A percentile compares a stretch with the other conserved stretches of the same genome.
Evolutionary conservation across 2,113 vertebrate species (phyloP).

Genomic region (Tangachromis dhanisi): DNA sequence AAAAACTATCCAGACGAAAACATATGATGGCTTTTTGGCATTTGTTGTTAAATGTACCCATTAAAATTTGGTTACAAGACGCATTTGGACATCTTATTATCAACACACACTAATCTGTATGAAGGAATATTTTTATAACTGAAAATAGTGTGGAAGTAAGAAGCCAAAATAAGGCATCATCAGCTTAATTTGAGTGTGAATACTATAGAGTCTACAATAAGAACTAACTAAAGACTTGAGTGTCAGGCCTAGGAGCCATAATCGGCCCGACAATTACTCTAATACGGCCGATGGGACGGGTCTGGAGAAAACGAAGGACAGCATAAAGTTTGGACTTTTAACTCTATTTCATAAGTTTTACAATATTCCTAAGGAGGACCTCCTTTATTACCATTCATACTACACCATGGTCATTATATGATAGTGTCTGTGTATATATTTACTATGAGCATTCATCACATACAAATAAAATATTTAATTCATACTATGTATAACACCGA

Average conservation of each 20-base stretch:
- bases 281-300: background rate
- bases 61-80: background rate
- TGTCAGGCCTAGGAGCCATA: background rate
- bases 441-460: background rate
- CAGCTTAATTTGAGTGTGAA: background rate
- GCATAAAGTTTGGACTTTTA: background rate
- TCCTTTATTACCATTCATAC: background rate
- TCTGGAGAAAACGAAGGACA: background rate
- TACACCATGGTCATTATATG: background rate
- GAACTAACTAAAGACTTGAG: background rate
- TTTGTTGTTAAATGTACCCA: background rate
- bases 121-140: background rate
- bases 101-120: background rate
- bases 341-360: background rate
- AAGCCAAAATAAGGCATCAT: background rate
- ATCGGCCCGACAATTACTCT: background rate
- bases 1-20: background rate
- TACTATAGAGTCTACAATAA: background rate
- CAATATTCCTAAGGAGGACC: background rate
- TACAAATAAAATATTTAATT: background rate
- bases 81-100: background rate
- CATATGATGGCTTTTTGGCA: background rate
- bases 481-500: background rate
- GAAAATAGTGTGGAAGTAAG: background rate
- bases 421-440: background rate